Conservation (phyloP, 2,797 vertebrate species). For the Brachyalestes nurse region DNA sequence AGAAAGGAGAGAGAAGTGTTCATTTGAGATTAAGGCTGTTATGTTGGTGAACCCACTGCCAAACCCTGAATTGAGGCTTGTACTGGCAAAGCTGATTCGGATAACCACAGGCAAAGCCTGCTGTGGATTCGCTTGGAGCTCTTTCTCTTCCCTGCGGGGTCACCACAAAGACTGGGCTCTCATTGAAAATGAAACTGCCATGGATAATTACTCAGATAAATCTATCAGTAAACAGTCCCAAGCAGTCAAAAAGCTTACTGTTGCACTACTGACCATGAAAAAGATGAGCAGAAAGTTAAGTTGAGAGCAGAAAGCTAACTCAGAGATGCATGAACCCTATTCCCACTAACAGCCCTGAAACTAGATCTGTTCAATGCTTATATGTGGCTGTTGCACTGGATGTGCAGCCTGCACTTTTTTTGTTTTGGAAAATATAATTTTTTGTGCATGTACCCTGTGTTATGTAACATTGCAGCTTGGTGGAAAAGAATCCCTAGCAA, state of each 20-base stretch:
- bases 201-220: constrained; percentile 62
- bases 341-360: neutral
- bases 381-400: no score
- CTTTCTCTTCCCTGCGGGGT: constrained; percentile 41
- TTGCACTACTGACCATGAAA: constrained; percentile 24
- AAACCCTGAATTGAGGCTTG: constrained; percentile 27
- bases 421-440: neutral
- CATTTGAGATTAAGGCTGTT: constrained; percentile 25
- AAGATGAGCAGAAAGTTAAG: constrained; percentile 37
- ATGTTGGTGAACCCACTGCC: constrained; percentile 32
- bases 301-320: constrained; percentile 32
- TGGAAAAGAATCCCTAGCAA: constrained; percentile 7
- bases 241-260: constrained; percentile 52
- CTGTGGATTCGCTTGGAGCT: constrained; percentile 55
- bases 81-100: constrained; percentile 44
- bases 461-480: constrained; percentile 1
- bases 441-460: neutral
- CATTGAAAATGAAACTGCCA: constrained; percentile 58
- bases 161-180: constrained; percentile 58
- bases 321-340: constrained; percentile 10
- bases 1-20: constrained; percentile 7
- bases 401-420: neutral
- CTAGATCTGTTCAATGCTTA: neutral
- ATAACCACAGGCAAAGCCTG: constrained; percentile 27
- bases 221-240: constrained; percentile 59